Evolutionary conservation across 1,140 invertebrate genomes (phyloP).

Genomic region (Drosophila chauvacae): DNA sequence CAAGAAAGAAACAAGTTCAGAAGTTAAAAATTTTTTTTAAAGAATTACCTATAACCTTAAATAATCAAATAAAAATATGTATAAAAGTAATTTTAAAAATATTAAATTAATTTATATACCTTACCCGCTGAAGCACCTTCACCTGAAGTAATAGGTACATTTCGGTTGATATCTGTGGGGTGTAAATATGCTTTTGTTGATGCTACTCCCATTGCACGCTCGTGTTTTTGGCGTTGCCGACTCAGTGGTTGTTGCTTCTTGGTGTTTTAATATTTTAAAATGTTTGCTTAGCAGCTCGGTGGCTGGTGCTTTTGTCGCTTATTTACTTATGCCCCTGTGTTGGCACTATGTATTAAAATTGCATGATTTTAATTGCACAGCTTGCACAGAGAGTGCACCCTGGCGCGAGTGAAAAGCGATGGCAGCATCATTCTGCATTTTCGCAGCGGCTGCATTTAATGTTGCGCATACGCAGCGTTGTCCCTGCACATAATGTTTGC

Average conservation of each 20-base stretch:
- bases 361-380: conserved; percentile 81
- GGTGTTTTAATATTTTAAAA: conserved; percentile 79
- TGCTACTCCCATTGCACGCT: background rate
- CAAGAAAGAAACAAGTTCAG: background rate
- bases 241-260: conserved; percentile 25
- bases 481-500: conserved; percentile 53
- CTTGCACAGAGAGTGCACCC: conserved; percentile 51
- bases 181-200: background rate
- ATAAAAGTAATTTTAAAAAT: no score
- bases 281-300: conserved; percentile 75
- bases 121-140: background rate
- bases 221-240: background rate
- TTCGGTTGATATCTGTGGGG: background rate
- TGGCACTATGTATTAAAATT: conserved; percentile 77
- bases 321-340: conserved; percentile 80
- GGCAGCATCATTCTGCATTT: conserved; percentile 55
- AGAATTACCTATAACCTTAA: no score
- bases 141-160: background rate
- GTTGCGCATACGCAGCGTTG: conserved; percentile 74
- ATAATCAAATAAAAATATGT: no score
- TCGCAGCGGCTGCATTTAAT: conserved; percentile 73
- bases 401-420: conserved; percentile 18
- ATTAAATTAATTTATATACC: background rate
- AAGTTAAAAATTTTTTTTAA: no score
- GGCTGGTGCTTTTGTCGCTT: conserved; percentile 52